phyloP scores from a whole-genome alignment of 2,797 vertebrate species.

The Cetoscarus ocellatus region DNA sequence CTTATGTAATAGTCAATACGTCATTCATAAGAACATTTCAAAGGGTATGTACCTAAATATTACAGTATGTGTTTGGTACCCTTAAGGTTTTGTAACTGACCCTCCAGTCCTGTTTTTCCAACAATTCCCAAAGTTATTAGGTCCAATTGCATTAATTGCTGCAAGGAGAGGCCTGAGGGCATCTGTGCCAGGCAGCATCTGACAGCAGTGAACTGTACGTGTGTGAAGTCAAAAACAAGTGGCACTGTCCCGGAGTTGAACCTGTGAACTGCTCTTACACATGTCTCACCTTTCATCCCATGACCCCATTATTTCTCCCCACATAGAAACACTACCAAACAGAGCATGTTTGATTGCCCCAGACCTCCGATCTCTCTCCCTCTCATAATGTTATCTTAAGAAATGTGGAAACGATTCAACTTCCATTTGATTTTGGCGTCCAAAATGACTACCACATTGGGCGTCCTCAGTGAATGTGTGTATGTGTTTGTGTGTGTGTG shows the following conservation, averaged over 20 bases:
- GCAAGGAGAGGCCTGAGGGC: slow-evolving; percentile 67
- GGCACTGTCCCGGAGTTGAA: slow-evolving; percentile 79
- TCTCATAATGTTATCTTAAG: slow-evolving; percentile 89
- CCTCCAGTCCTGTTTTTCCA: slow-evolving; percentile 67
- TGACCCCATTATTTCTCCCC: slow-evolving; percentile 84
- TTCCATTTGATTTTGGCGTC: slow-evolving; percentile 81
- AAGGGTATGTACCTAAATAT: slow-evolving; percentile 55
- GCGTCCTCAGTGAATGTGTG: slow-evolving; percentile 35
- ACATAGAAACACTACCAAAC: slow-evolving; percentile 76
- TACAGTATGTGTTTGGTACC: slow-evolving; percentile 67
- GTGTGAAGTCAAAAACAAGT: slow-evolving; percentile 74
- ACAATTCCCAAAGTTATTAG: slow-evolving; percentile 79
- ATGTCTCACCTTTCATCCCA: slow-evolving; percentile 81
- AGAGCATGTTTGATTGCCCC: slow-evolving; percentile 80
- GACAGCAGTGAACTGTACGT: slow-evolving; percentile 70
- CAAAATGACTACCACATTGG: slow-evolving; percentile 87
- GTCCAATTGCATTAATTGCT: slow-evolving; percentile 79
- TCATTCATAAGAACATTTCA: slow-evolving; percentile 34
- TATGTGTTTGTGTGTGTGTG: slow-evolving; percentile 28
- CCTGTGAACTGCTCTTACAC: slow-evolving; percentile 70
- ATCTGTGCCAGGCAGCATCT: slow-evolving; percentile 64
- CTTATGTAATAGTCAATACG: background rate
- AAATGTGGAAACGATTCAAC: slow-evolving; percentile 87
- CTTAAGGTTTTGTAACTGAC: slow-evolving; percentile 48
- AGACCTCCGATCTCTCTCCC: slow-evolving; percentile 65